Evolutionary conservation across 2,888 invertebrate species (phyloP).

Genomic region (Argyresthia goedartella): DNA sequence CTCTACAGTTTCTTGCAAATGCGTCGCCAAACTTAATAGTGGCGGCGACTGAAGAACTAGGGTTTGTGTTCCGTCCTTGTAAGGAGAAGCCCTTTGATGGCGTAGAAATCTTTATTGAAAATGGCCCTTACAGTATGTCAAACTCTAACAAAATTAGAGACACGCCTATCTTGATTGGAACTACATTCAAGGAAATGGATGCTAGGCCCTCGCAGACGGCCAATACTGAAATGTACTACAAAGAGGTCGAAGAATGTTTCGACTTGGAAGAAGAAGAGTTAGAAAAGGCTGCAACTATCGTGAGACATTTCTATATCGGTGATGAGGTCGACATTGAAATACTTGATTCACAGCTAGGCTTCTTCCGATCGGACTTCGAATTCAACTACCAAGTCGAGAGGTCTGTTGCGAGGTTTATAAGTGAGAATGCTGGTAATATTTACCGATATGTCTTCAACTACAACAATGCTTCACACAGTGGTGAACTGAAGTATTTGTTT

Average conservation of each 20-base stretch:
- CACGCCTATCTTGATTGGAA: slow-evolving; percentile 1
- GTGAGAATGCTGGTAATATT: not conserved
- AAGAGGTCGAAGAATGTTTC: slow-evolving; percentile 13
- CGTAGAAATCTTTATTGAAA: not conserved
- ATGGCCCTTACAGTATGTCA: not conserved
- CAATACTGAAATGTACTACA: slow-evolving; percentile 12
- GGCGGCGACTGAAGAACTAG: not conserved
- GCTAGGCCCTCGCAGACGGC: no score
- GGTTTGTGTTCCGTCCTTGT: not conserved
- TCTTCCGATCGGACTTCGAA: not conserved
- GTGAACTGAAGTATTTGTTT: slow-evolving; percentile 46
- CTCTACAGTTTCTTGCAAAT: not conserved
- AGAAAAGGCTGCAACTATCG: slow-evolving; percentile 22
- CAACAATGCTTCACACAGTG: slow-evolving; percentile 25
- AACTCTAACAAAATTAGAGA: not conserved
- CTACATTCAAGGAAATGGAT: not conserved
- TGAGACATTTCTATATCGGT: slow-evolving; percentile 2
- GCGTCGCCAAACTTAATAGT: not conserved
- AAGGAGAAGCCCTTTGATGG: not conserved
- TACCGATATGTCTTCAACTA: not conserved
- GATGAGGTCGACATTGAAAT: not conserved
- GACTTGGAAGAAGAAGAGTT: slow-evolving; percentile 27
- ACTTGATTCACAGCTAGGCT: not conserved
- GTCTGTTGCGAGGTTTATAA: not conserved
- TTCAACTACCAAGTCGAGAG: not conserved